Percentiles rank a stretch among this genome's conserved stretches.
Conservation (phyloP, 2,797 vertebrate genomes). For the Thaleichthys pacificus region DNA sequence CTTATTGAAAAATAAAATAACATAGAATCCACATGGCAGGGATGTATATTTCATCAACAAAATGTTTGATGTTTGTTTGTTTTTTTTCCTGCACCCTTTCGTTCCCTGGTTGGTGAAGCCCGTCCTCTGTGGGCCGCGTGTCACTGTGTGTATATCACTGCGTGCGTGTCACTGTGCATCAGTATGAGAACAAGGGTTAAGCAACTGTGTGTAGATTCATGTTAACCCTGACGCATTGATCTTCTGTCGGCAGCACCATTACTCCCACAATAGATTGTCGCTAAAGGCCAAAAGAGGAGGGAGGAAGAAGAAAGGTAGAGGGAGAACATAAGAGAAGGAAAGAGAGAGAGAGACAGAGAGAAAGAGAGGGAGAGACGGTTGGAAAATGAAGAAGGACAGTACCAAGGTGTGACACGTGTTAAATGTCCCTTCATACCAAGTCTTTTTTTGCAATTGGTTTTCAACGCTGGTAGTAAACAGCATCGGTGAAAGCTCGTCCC, state of each 20-base stretch:
- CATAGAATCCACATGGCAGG: conserved; percentile 1
- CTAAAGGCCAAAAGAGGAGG: conserved; percentile 46
- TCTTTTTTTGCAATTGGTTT: conserved; percentile 39
- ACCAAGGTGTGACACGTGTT: conserved; percentile 52
- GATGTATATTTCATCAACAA: conserved; percentile 40
- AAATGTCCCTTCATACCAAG: conserved; percentile 42
- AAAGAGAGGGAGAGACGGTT: conserved; percentile 6
- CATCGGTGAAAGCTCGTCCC: not conserved
- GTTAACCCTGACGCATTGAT: conserved; percentile 77
- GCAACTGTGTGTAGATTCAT: conserved; percentile 65
- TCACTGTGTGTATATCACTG: conserved; percentile 27
- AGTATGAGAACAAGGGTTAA: conserved; percentile 58
- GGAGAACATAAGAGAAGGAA: conserved; percentile 1
- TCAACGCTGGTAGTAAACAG: conserved; percentile 15
- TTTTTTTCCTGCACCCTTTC: not conserved
- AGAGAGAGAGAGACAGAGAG: not conserved
- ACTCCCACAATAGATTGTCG: conserved; percentile 68
- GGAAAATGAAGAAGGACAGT: conserved; percentile 53
- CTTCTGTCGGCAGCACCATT: conserved; percentile 75
- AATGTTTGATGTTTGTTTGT: conserved; percentile 3
- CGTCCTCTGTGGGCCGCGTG: too few species aligned
- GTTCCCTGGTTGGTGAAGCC: not conserved
- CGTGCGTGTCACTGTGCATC: conserved; percentile 33
- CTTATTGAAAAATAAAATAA: conserved; percentile 6
- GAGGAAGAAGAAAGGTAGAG: conserved; percentile 20